Evolutionary conservation across 2,888 invertebrate species (phyloP).

Genomic region (Hypercompe scribonia): DNA sequence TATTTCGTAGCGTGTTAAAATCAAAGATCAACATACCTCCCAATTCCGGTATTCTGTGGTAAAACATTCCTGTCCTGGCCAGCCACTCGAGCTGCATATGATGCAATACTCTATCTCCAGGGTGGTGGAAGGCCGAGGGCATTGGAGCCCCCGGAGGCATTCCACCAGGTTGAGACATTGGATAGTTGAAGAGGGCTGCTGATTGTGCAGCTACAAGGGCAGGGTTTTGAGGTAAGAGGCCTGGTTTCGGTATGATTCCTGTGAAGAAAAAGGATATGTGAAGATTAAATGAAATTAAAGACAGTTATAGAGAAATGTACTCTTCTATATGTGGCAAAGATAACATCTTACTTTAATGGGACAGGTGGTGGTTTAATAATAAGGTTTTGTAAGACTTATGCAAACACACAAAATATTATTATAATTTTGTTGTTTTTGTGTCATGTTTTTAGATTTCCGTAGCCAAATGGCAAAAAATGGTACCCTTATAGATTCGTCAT

Average conservation of each 20-base stretch:
- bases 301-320: background rate
- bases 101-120: constrained; percentile 88
- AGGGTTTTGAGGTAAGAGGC: constrained; percentile 86
- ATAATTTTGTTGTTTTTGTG: no score
- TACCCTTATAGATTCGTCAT: no score
- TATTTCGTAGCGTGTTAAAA: background rate
- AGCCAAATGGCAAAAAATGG: no score
- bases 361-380: background rate
- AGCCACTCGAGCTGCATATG: constrained; percentile 96
- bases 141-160: constrained; percentile 77
- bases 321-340: background rate
- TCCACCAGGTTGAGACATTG: constrained; percentile 60
- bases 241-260: constrained; percentile 88
- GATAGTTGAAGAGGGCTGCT: constrained; percentile 77
- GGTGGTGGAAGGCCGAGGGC: constrained; percentile 83
- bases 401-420: no score
- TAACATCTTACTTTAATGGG: background rate
- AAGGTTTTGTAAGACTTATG: no score
- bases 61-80: constrained; percentile 96
- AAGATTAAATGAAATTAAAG: background rate
- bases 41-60: constrained; percentile 94
- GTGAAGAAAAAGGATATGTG: constrained; percentile 22
- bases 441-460: no score
- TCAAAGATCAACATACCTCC: constrained; percentile 86
- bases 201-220: constrained; percentile 86